These are phyloP conservation scores for Hipposideros armiger DNA, from an alignment of 2,113 vertebrate genomes.

Conservation along the genomic window DNA sequence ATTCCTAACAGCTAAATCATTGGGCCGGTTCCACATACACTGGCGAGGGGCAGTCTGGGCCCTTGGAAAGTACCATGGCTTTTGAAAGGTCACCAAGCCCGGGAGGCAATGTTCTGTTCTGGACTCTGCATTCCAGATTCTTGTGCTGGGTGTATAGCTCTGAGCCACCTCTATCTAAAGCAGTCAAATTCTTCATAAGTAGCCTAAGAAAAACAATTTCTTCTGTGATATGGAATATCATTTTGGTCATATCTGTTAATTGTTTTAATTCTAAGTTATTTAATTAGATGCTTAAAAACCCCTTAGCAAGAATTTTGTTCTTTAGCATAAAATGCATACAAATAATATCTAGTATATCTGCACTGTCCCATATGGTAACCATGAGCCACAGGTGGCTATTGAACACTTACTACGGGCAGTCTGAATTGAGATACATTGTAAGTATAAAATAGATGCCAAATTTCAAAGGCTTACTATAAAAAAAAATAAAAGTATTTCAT, in stretches of 20 bases:
- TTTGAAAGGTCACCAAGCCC: conserved; percentile 65
- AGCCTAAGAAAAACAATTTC: background rate
- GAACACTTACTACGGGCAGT: background rate
- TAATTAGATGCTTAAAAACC: background rate
- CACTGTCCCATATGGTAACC: background rate
- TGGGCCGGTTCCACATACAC: background rate
- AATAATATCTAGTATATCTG: background rate
- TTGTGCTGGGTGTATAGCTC: background rate
- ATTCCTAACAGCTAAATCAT: conserved; percentile 56
- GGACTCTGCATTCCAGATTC: conserved; percentile 21
- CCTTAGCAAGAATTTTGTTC: background rate
- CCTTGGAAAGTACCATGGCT: conserved; percentile 69
- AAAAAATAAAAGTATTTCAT: conserved; percentile 29
- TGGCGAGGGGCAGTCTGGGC: conserved; percentile 10
- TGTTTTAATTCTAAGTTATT: conserved; percentile 21
- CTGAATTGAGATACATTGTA: background rate
- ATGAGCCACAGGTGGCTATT: background rate
- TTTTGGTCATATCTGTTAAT: conserved; percentile 11
- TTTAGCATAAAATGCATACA: background rate
- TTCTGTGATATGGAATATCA: background rate
- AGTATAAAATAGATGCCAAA: background rate
- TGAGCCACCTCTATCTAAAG: background rate
- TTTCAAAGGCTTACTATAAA: conserved; percentile 30
- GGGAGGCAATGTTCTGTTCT: conserved; percentile 33
- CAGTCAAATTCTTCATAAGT: conserved; percentile 22